Evolutionary conservation across 2,113 vertebrate genomes (phyloP).

Genomic region (Castor canadensis): DNA sequence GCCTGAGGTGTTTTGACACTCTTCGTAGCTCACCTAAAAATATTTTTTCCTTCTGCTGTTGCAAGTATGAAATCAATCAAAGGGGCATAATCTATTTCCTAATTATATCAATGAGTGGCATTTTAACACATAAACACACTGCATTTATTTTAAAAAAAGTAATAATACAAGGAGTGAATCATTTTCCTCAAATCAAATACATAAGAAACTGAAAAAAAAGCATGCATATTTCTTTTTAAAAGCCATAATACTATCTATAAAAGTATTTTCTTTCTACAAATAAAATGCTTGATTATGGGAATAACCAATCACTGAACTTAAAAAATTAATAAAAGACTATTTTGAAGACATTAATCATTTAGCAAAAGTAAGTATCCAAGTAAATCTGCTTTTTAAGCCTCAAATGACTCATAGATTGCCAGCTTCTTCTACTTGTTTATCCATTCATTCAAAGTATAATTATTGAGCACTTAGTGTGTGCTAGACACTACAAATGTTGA

Average conservation of each 20-base stretch:
- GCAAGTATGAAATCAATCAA: constrained; percentile 59
- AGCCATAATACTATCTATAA: not conserved
- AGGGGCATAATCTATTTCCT: constrained; percentile 25
- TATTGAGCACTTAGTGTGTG: not conserved
- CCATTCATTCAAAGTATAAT: not conserved
- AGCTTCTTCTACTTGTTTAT: not conserved
- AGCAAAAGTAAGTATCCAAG: not conserved
- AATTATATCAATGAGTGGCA: not conserved
- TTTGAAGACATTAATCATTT: constrained; percentile 21
- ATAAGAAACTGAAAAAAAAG: not conserved
- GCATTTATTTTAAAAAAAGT: not conserved
- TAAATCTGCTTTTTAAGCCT: not conserved
- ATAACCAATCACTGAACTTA: not conserved
- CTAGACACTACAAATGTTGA: not conserved
- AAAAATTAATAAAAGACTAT: not conserved
- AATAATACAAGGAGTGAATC: not conserved
- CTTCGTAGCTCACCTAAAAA: constrained; percentile 64
- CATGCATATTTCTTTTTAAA: not conserved
- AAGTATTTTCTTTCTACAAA: not conserved
- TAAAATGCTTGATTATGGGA: not conserved
- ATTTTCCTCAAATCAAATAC: not conserved
- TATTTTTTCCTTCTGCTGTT: constrained; percentile 11
- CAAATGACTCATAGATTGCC: not conserved
- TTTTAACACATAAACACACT: not conserved
- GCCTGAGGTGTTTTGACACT: constrained; percentile 33